Evolutionary conservation across 1,140 invertebrate species (phyloP), one percentile per base, ranked within the genome.

Genomic region (Pemphigus obesinymphae): DNA sequence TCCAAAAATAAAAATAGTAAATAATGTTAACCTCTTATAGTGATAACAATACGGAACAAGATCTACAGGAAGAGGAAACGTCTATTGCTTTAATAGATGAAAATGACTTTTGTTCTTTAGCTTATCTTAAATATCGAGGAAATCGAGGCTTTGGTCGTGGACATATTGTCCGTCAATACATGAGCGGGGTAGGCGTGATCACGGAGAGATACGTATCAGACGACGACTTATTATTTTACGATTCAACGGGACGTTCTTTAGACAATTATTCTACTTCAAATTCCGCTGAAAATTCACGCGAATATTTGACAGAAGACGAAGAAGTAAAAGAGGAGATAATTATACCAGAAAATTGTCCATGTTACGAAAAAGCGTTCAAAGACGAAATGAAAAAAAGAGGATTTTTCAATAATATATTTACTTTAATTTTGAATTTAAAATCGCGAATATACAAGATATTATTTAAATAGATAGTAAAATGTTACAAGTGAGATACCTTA

Each of bases 171-270:
- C 76, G 26, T 43, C 76, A 80, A 13, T 80, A 63, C 37, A 61
- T 80, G 76, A 80, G 76, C 26, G 53, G 76, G 5, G 76, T 80
- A 29, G 76, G 76, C 26, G 50, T 80, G 23, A 80, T 80, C 11
- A 80, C 76, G 1, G 76, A 61, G 45, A 61, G 76, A 11, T 43
- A 45, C n/a, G 26, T 29, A 1, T 1, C 76, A 7, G 23, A 58
- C 17, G 26, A 80, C 1, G 7, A 80, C 6, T 20, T 63, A 20
- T 61, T 80, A 15, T 80, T 31, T 40, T 45, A 45, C 7, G 37
- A 63, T 8, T 61, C 37, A 43, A 53, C 20, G 20, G 23, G 0
- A 45, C 13, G 8, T 43, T 4, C 3, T 6, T 37, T 17, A n/a
- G 3, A 66, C n/a, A n/a, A n/a, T 23, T 10, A 4, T 1, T 68